Percentiles rank a stretch among this genome's conserved stretches.
These are phyloP conservation scores for Phoenicopterus ruber DNA, from an alignment of 2,113 vertebrate genomes.

Conservation along the genomic window DNA sequence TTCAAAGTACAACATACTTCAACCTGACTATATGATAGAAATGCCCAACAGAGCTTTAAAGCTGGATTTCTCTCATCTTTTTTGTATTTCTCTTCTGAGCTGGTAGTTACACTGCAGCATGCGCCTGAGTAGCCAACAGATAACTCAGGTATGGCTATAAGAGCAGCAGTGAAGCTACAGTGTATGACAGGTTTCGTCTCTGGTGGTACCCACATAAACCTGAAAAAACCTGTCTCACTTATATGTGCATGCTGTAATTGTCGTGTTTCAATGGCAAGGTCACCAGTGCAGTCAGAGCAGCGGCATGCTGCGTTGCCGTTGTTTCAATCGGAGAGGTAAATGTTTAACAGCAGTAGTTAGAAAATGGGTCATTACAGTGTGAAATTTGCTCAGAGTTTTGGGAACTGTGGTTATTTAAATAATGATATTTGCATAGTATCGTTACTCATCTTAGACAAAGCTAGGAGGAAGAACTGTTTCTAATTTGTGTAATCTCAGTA, in stretches of 20 bases:
- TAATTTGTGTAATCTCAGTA: conserved; percentile 39
- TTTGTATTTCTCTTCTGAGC: background rate
- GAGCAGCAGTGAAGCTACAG: background rate
- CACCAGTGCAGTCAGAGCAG: background rate
- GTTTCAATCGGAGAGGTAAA: background rate
- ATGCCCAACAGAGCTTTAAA: background rate
- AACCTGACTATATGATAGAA: background rate
- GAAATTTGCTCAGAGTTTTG: conserved; percentile 1
- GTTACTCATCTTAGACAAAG: conserved; percentile 9
- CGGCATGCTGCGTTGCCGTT: background rate
- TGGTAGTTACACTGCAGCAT: background rate
- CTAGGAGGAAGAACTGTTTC: conserved; percentile 15
- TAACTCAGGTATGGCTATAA: background rate
- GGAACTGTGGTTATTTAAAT: conserved; percentile 17
- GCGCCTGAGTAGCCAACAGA: background rate
- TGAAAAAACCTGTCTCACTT: background rate
- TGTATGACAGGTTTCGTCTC: background rate
- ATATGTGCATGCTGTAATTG: background rate
- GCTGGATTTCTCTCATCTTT: background rate
- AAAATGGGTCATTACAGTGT: background rate
- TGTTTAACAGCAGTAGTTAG: background rate
- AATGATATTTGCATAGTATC: conserved; percentile 8
- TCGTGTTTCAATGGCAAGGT: background rate
- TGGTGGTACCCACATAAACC: background rate
- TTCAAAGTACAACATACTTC: background rate